A percentile compares a stretch with the other conserved stretches of the same genome.
These are phyloP conservation scores for Drosophila burlai DNA, from an alignment of 1,140 invertebrate species.

Conservation along the genomic window DNA sequence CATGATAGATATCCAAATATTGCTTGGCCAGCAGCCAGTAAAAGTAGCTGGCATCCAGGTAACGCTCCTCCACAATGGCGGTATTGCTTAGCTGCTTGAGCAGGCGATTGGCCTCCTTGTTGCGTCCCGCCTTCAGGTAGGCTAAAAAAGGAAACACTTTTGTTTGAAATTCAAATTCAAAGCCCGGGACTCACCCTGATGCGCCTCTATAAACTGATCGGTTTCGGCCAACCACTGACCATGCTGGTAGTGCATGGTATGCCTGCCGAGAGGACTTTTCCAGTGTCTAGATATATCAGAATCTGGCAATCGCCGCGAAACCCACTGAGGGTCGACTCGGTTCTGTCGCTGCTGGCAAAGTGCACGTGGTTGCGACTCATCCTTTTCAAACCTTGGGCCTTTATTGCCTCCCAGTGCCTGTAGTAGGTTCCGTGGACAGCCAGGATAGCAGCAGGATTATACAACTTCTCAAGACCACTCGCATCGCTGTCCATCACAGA, in stretches of 20 bases:
- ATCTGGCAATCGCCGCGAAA: slow-evolving; percentile 88
- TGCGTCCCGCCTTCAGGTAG: slow-evolving; percentile 97
- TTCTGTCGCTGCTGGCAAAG: slow-evolving; percentile 86
- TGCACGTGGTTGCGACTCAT: slow-evolving; percentile 93
- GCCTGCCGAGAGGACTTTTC: slow-evolving; percentile 87
- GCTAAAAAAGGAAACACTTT: slow-evolving; percentile 87
- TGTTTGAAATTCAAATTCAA: neutral
- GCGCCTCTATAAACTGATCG: slow-evolving; percentile 97
- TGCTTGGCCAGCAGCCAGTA: slow-evolving; percentile 97
- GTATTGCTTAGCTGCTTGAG: slow-evolving; percentile 95
- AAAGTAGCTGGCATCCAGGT: slow-evolving; percentile 97
- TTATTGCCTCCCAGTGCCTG: slow-evolving; percentile 88
- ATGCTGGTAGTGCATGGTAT: slow-evolving; percentile 96
- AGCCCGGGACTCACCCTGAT: slow-evolving; percentile 87
- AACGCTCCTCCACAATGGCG: slow-evolving; percentile 95
- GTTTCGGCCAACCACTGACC: slow-evolving; percentile 97
- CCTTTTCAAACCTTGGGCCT: slow-evolving; percentile 88
- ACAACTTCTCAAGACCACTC: slow-evolving; percentile 72
- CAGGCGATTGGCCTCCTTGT: slow-evolving; percentile 95
- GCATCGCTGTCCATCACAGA: slow-evolving; percentile 84
- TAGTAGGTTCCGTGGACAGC: slow-evolving; percentile 92
- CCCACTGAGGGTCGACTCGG: slow-evolving; percentile 84
- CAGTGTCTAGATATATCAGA: slow-evolving; percentile 90
- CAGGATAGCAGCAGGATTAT: slow-evolving; percentile 75
- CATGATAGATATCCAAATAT: slow-evolving; percentile 90